Percentiles rank a stretch among this genome's conserved stretches.
Evolutionary conservation across 2,797 vertebrate genomes (phyloP).

Genomic region (Acipenser oxyrinchus): DNA sequence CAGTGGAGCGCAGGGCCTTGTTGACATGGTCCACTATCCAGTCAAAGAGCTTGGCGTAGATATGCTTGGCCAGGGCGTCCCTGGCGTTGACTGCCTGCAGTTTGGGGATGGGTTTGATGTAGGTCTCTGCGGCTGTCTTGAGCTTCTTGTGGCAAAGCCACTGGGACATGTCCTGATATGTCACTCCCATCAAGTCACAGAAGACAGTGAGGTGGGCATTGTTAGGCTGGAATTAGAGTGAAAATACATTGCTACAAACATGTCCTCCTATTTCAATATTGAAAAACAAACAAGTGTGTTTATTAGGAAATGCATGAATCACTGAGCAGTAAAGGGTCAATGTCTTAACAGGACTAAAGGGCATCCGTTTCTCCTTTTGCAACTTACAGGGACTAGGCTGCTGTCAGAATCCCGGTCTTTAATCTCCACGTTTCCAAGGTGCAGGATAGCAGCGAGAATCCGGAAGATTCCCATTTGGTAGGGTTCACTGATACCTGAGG

Average conservation of each 20-base stretch:
- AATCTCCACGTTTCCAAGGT: conserved; percentile 89
- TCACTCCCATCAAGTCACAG: conserved; percentile 88
- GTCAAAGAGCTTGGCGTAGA: conserved; percentile 93
- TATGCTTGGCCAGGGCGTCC: conserved; percentile 89
- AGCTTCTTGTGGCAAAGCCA: conserved; percentile 97
- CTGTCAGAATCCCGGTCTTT: conserved; percentile 85
- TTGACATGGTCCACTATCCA: conserved; percentile 96
- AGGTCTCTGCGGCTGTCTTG: conserved; percentile 86
- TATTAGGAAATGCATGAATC: too few relatives aligned
- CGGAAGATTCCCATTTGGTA: conserved; percentile 92
- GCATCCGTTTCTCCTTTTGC: neutral
- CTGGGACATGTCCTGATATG: conserved; percentile 91
- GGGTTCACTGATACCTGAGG: conserved; percentile 82
- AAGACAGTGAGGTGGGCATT: conserved; percentile 80
- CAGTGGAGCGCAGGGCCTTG: conserved; percentile 75
- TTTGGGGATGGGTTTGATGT: conserved; percentile 85
- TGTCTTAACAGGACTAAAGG: neutral
- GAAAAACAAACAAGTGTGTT: too few relatives aligned
- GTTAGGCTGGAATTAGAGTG: conserved; percentile 65
- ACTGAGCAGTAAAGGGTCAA: neutral
- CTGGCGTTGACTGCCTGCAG: conserved; percentile 88
- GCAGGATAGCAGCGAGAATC: conserved; percentile 92
- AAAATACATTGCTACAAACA: neutral
- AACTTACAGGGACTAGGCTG: conserved; percentile 79
- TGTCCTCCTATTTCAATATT: neutral